Evolutionary conservation across 2,888 invertebrate genomes (phyloP).

Genomic region (Leuctra nigra): DNA sequence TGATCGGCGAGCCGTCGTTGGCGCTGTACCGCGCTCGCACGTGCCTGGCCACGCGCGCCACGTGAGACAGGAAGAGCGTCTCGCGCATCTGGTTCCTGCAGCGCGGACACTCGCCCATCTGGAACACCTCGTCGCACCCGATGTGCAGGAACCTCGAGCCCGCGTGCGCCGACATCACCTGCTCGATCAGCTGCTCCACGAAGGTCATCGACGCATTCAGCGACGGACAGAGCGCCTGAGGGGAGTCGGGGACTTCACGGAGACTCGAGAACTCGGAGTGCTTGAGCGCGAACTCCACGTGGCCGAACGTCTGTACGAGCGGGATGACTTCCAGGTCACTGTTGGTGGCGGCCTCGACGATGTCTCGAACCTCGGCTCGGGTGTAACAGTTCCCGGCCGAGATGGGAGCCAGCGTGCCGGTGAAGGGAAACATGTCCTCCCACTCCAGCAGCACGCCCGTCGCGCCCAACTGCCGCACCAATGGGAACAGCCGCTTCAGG

Average conservation of each 20-base stretch:
- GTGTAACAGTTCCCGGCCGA: constrained; percentile 56
- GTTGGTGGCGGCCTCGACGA: constrained; percentile 47
- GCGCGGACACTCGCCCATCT: constrained; percentile 58
- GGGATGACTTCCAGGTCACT: constrained; percentile 63
- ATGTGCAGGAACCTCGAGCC: constrained; percentile 54
- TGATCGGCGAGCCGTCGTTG: constrained; percentile 42
- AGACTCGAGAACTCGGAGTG: constrained; percentile 53
- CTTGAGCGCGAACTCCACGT: constrained; percentile 67
- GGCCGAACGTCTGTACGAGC: constrained; percentile 69
- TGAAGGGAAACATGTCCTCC: constrained; percentile 77
- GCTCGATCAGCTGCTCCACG: constrained; percentile 57
- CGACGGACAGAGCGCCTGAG: constrained; percentile 66
- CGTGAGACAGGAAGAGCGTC: constrained; percentile 56
- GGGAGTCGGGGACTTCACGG: constrained; percentile 58
- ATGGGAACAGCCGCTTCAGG: constrained; percentile 50
- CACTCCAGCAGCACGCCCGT: constrained; percentile 70
- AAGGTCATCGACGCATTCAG: constrained; percentile 53
- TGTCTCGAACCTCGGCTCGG: constrained; percentile 43
- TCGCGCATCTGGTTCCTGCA: constrained; percentile 48
- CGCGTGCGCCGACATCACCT: constrained; percentile 39
- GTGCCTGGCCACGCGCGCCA: constrained; percentile 51
- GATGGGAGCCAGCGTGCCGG: constrained; percentile 48
- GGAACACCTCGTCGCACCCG: constrained; percentile 68
- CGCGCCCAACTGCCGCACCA: constrained; percentile 56
- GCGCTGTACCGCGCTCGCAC: constrained; percentile 48